These are phyloP conservation scores for Volucella bombylans DNA, from an alignment of 2,888 invertebrate species.

Conservation along the genomic window DNA sequence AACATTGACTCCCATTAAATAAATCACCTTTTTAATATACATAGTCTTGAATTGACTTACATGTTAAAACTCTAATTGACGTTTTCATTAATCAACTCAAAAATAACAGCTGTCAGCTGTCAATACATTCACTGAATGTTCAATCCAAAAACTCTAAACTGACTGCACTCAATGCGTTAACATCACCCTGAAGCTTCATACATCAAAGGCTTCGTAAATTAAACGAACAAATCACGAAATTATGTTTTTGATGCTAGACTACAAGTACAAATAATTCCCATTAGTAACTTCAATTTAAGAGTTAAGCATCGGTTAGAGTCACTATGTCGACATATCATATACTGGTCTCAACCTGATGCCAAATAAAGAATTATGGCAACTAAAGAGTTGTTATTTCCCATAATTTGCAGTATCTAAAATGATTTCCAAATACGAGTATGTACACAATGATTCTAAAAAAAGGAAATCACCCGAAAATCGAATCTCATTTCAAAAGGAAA, in stretches of 20 bases:
- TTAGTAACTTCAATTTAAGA: not conserved
- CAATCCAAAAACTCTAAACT: too few species aligned
- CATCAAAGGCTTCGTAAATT: not conserved
- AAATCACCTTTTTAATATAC: too few species aligned
- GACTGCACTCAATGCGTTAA: not conserved
- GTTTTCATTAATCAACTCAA: too few species aligned
- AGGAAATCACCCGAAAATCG: slow-evolving; percentile 28
- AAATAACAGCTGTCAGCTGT: too few species aligned
- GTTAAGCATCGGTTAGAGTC: slow-evolving; percentile 15
- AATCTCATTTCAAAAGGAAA: not conserved
- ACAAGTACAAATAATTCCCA: not conserved
- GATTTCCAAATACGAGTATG: not conserved
- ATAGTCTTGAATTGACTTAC: too few species aligned
- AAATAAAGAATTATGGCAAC: slow-evolving; percentile 16
- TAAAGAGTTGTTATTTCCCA: not conserved
- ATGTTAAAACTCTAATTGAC: too few species aligned
- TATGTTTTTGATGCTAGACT: not conserved
- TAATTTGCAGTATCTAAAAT: not conserved
- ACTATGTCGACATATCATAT: slow-evolving; percentile 18
- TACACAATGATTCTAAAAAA: slow-evolving; percentile 22
- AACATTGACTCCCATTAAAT: too few species aligned
- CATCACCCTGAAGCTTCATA: not conserved
- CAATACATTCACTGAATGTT: too few species aligned
- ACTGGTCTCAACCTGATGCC: slow-evolving; percentile 1
- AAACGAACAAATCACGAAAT: not conserved